phyloP scores from a whole-genome alignment of 2,113 vertebrate genomes.

The Parus major region DNA sequence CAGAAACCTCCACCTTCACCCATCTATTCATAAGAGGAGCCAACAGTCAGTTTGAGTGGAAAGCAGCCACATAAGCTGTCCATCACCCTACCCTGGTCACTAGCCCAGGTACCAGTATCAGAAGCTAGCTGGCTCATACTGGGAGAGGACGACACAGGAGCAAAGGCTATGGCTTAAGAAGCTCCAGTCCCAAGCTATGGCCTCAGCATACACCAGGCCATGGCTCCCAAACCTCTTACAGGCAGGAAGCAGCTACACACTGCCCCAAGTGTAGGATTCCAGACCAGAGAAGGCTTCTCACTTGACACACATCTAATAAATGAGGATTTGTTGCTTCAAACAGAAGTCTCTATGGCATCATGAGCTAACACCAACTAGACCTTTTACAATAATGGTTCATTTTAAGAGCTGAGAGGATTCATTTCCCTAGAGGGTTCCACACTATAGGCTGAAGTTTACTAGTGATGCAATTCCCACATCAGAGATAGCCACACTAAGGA shows the following conservation, averaged over 20 bases:
- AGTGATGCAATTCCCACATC: rapidly evolving
- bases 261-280: not conserved
- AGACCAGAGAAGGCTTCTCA: not conserved
- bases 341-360: not conserved
- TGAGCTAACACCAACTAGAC: not conserved
- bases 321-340: not conserved
- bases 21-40: not conserved
- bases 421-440: not conserved
- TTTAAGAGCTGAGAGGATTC: not conserved
- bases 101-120: not conserved
- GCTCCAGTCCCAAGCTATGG: not conserved
- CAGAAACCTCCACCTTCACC: too few species aligned
- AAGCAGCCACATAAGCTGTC: not conserved
- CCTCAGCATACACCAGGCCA: not conserved
- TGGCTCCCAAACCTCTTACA: not conserved
- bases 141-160: not conserved
- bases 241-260: not conserved
- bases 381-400: not conserved
- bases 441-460: rapidly evolving
- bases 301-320: not conserved
- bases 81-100: not conserved
- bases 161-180: not conserved
- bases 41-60: not conserved
- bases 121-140: not conserved
- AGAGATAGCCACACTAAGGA: not conserved